Conservation (phyloP, 2,888 invertebrate genomes). For the Lycaena phlaeas region DNA sequence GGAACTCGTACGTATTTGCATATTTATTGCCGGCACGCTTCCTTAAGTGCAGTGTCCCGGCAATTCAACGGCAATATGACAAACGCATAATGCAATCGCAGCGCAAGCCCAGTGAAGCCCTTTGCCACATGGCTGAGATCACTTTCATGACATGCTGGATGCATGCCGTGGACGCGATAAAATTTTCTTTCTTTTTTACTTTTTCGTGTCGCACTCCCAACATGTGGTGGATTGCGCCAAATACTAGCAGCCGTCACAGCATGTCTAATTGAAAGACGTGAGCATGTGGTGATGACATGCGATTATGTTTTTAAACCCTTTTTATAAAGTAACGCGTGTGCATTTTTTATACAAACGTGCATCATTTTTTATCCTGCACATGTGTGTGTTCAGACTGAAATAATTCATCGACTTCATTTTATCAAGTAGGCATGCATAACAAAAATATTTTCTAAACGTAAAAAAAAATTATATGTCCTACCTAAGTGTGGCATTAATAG, state of each 20-base stretch:
- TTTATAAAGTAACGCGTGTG: conserved; percentile 29
- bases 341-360: too few species aligned
- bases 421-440: too few species aligned
- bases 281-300: conserved; percentile 20
- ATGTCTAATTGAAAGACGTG: conserved; percentile 15
- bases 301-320: conserved; percentile 27
- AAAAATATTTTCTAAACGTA: too few species aligned
- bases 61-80: conserved; percentile 22
- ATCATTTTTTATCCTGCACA: too few species aligned
- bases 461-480: too few species aligned
- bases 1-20: conserved; percentile 37
- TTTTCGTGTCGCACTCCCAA: conserved; percentile 25
- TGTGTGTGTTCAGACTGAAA: too few species aligned
- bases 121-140: conserved; percentile 30
- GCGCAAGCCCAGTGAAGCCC: background rate
- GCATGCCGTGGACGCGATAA: conserved; percentile 21
- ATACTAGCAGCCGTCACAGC: conserved; percentile 24
- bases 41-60: conserved; percentile 39
- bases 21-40: conserved; percentile 44
- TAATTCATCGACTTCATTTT: too few species aligned
- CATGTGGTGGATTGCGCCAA: conserved; percentile 29
- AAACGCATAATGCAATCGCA: conserved; percentile 27
- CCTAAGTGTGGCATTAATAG: too few species aligned
- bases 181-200: conserved; percentile 21
- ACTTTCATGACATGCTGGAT: conserved; percentile 35